Conservation (phyloP, 2,888 invertebrate genomes). For the Orthosia incerta region DNA sequence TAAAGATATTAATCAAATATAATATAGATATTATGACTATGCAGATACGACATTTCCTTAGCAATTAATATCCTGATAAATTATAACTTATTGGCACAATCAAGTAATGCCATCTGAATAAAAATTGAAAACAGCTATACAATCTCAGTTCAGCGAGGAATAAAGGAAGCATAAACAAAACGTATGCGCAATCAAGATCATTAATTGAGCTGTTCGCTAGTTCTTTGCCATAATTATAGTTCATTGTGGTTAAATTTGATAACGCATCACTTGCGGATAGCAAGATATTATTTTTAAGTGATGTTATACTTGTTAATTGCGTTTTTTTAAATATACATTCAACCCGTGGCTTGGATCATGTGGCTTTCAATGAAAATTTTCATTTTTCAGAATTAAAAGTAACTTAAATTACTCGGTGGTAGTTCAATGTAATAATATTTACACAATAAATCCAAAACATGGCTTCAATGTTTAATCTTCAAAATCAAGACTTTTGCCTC, state of each 20-base stretch:
- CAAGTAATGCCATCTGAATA: background rate
- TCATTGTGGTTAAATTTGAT: slow-evolving; percentile 19
- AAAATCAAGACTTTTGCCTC: too few relatives aligned
- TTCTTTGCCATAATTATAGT: slow-evolving; percentile 22
- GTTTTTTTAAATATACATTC: too few relatives aligned
- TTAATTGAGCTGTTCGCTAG: slow-evolving; percentile 40
- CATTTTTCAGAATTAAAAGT: too few relatives aligned
- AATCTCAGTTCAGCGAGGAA: background rate
- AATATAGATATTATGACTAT: too few relatives aligned
- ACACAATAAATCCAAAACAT: too few relatives aligned
- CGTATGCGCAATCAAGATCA: slow-evolving; percentile 20
- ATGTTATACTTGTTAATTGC: too few relatives aligned
- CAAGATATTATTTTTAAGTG: slow-evolving; percentile 9
- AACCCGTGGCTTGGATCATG: too few relatives aligned
- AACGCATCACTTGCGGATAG: slow-evolving; percentile 2
- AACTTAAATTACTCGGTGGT: too few relatives aligned
- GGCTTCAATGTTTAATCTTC: too few relatives aligned
- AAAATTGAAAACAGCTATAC: background rate
- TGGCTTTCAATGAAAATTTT: too few relatives aligned
- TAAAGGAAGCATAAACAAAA: slow-evolving; percentile 33
- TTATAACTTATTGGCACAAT: background rate
- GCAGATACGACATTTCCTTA: background rate
- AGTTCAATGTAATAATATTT: too few relatives aligned
- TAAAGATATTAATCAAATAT: too few relatives aligned
- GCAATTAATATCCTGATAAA: background rate